These are phyloP conservation scores for Neotoma lepida DNA, from an alignment of 2,113 vertebrate genomes.

Conservation along the genomic window DNA sequence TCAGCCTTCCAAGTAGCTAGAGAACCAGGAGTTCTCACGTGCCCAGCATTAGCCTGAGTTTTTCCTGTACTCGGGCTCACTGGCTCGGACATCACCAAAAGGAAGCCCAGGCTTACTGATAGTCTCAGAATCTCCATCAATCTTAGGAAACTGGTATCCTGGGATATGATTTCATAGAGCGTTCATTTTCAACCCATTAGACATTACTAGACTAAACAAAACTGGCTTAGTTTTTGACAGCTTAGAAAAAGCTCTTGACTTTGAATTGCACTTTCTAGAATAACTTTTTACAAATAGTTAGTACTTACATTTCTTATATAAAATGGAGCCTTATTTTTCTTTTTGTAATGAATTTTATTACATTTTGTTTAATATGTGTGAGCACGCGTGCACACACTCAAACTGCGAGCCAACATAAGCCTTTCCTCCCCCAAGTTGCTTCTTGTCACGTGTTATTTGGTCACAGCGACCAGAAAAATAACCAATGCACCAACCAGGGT, in stretches of 20 bases:
- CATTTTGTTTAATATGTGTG: neutral
- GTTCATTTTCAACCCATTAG: neutral
- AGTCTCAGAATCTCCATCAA: neutral
- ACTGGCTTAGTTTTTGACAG: neutral
- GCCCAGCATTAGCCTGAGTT: neutral
- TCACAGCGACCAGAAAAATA: neutral
- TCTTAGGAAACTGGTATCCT: neutral
- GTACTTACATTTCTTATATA: neutral
- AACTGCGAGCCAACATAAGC: neutral
- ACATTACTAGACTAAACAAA: neutral
- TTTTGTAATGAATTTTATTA: neutral
- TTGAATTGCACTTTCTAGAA: neutral
- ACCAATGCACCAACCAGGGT: neutral
- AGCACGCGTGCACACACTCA: neutral
- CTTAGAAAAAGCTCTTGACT: neutral
- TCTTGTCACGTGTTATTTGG: neutral
- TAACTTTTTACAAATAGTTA: neutral
- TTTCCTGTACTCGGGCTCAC: neutral
- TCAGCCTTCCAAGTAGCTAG: neutral
- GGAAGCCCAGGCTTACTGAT: neutral
- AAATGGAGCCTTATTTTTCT: neutral
- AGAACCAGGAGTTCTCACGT: neutral
- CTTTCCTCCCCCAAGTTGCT: neutral
- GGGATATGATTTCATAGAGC: neutral
- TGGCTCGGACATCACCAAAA: neutral